These are phyloP conservation scores for Prunella fulvescens DNA, from an alignment of 2,113 vertebrate species.

Conservation along the genomic window DNA sequence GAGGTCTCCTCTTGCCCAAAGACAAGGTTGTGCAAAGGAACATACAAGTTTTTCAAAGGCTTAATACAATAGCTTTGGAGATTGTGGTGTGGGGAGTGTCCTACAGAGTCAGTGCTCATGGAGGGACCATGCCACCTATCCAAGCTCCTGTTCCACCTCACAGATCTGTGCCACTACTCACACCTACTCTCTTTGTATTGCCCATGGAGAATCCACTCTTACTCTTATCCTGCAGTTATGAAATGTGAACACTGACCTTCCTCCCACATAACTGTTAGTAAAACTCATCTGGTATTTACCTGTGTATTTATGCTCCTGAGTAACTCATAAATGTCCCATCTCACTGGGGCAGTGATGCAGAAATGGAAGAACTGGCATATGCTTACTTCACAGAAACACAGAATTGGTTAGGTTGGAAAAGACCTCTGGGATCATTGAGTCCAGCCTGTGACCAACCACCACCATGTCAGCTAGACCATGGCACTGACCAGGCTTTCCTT, in stretches of 20 bases:
- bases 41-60: neutral
- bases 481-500: neutral
- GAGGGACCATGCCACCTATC: neutral
- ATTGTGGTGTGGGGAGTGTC: too few species aligned
- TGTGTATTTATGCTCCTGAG: neutral
- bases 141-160: neutral
- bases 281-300: neutral
- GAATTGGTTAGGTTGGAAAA: neutral
- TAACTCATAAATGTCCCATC: neutral
- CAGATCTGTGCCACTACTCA: neutral
- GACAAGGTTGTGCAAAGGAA: neutral
- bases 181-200: neutral
- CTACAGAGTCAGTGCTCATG: neutral
- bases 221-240: neutral
- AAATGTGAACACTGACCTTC: neutral
- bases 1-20: neutral
- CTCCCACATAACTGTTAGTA: neutral
- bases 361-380: neutral
- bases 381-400: neutral
- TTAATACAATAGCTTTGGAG: neutral
- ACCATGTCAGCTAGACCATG: neutral
- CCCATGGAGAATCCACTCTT: neutral
- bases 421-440: rapidly evolving
- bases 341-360: neutral
- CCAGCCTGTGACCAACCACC: neutral